Conservation (phyloP, 2,888 invertebrate species). For the Ophion obscuratus region DNA sequence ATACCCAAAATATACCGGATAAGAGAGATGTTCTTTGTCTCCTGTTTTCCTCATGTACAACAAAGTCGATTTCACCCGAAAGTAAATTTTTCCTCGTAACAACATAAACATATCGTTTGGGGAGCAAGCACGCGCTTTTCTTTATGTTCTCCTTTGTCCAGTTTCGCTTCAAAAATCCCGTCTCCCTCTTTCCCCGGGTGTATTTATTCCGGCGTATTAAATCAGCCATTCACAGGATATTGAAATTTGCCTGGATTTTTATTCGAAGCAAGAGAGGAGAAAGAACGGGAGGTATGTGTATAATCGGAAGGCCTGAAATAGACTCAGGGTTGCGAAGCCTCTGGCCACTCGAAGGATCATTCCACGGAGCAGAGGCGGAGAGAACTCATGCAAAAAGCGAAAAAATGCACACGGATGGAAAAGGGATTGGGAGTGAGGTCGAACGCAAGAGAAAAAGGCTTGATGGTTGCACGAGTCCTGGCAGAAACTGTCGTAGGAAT, state of each 20-base stretch:
- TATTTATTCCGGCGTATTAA: background rate
- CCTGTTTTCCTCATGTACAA: slow-evolving; percentile 1
- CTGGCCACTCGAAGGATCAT: slow-evolving; percentile 17
- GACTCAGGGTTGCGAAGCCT: slow-evolving; percentile 37
- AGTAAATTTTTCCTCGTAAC: background rate
- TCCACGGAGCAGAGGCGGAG: slow-evolving; percentile 7
- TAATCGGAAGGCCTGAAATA: slow-evolving; percentile 31
- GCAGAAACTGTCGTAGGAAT: too few relatives aligned
- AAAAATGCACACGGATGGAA: slow-evolving; percentile 19
- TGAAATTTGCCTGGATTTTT: background rate
- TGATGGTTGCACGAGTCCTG: background rate
- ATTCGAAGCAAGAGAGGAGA: background rate
- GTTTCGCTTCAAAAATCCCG: slow-evolving; percentile 2
- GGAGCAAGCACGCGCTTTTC: slow-evolving; percentile 3
- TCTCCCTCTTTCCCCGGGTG: background rate
- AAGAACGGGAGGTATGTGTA: background rate
- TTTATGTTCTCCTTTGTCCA: slow-evolving; percentile 22
- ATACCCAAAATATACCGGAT: slow-evolving; percentile 7
- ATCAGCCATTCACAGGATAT: slow-evolving; percentile 7
- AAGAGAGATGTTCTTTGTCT: background rate
- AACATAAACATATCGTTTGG: background rate
- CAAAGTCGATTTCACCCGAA: slow-evolving; percentile 36
- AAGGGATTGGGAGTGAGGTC: slow-evolving; percentile 19
- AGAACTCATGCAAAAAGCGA: slow-evolving; percentile 20
- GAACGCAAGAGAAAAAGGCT: background rate